Evolutionary conservation across 2,113 vertebrate genomes (phyloP).

Genomic region (Lates calcarifer): DNA sequence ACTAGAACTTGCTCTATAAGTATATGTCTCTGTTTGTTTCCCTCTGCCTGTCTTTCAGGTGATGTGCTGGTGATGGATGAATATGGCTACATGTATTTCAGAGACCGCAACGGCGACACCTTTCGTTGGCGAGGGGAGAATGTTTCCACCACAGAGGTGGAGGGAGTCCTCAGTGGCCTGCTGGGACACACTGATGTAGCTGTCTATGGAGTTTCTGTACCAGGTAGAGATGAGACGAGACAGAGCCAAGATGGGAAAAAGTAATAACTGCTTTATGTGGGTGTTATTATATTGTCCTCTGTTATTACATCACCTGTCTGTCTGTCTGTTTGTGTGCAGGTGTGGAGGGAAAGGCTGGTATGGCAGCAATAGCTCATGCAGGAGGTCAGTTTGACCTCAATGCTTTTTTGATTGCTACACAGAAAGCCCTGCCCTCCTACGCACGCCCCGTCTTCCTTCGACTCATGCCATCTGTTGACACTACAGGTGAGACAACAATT

Average conservation of each 20-base stretch:
- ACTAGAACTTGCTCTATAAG: not conserved
- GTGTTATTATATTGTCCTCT: not conserved
- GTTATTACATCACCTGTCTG: not conserved
- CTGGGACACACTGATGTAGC: slow-evolving; percentile 90
- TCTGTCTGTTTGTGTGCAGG: slow-evolving; percentile 78
- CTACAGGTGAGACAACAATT: slow-evolving; percentile 85
- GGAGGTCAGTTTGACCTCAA: slow-evolving; percentile 82
- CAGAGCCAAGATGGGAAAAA: not conserved
- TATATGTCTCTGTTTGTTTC: not conserved
- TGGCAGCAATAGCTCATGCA: slow-evolving; percentile 88
- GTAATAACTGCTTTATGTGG: not conserved
- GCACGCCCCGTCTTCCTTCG: slow-evolving; percentile 91
- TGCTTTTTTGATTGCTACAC: slow-evolving; percentile 82
- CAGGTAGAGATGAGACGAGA: slow-evolving; percentile 76
- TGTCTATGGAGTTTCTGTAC: slow-evolving; percentile 89
- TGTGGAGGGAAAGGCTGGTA: slow-evolving; percentile 92
- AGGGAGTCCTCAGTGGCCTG: slow-evolving; percentile 87
- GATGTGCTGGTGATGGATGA: slow-evolving; percentile 94
- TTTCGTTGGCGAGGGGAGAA: slow-evolving; percentile 95
- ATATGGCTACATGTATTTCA: slow-evolving; percentile 93
- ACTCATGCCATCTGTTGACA: slow-evolving; percentile 88
- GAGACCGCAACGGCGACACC: slow-evolving; percentile 90
- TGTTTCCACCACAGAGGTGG: slow-evolving; percentile 92
- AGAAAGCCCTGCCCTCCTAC: slow-evolving; percentile 88
- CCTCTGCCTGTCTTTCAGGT: slow-evolving; percentile 75